These are phyloP conservation scores for Oegoconia quadripuncta DNA, from an alignment of 2,888 invertebrate species.

Conservation along the genomic window DNA sequence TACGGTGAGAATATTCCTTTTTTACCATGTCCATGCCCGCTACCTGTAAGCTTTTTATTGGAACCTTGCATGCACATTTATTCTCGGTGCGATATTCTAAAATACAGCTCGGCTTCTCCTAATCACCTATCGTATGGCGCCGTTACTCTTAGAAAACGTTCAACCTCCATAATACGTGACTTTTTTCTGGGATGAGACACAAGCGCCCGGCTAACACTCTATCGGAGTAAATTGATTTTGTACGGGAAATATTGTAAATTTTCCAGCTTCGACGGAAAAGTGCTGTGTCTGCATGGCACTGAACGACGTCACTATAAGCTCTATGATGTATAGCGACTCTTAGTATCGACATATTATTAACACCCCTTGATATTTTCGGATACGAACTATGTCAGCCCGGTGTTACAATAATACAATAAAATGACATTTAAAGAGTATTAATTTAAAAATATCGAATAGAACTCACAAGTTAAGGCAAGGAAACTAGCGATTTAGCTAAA, in stretches of 20 bases:
- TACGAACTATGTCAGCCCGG: too few relatives aligned
- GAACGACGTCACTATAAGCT: constrained; percentile 32
- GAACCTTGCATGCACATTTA: constrained; percentile 1
- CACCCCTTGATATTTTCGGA: not conserved
- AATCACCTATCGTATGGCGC: constrained; percentile 41
- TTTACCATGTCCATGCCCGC: not conserved
- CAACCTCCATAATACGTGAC: constrained; percentile 61
- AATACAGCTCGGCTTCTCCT: constrained; percentile 26
- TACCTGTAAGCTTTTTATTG: constrained; percentile 3
- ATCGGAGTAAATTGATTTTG: constrained; percentile 66
- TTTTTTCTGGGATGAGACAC: constrained; percentile 53
- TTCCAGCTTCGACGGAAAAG: constrained; percentile 38
- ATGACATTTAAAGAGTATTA: too few relatives aligned
- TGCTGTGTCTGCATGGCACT: constrained; percentile 41
- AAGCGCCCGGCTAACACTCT: constrained; percentile 47
- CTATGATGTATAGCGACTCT: constrained; percentile 23
- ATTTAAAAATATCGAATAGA: too few relatives aligned
- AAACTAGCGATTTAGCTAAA: too few relatives aligned
- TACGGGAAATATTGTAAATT: constrained; percentile 64
- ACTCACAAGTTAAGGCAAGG: too few relatives aligned
- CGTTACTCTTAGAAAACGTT: constrained; percentile 40
- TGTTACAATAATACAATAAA: too few relatives aligned
- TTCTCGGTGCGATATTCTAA: constrained; percentile 9
- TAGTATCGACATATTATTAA: constrained; percentile 4
- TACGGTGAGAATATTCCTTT: not conserved